These are phyloP conservation scores for Hipposideros larvatus DNA, from an alignment of 2,797 vertebrate species.

Conservation along the genomic window DNA sequence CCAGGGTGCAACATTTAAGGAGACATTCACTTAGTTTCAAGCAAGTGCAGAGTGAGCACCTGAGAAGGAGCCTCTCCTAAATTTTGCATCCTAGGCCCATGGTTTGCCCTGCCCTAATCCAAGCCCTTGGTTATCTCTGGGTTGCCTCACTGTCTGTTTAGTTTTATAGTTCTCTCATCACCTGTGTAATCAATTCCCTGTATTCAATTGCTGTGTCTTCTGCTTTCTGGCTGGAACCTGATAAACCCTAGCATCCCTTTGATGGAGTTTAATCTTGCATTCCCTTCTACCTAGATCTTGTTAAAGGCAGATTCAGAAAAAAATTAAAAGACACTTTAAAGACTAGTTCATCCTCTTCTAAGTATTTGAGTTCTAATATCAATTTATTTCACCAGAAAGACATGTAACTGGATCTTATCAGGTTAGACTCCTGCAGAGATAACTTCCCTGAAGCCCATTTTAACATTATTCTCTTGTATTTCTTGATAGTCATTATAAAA, in stretches of 20 bases:
- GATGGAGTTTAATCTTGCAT: not conserved
- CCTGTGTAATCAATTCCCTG: not conserved
- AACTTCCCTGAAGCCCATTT: not conserved
- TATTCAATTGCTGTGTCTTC: not conserved
- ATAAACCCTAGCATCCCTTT: not conserved
- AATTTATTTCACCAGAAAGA: not conserved
- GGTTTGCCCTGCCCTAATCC: not conserved
- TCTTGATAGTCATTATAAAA: slow-evolving; percentile 10
- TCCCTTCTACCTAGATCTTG: not conserved
- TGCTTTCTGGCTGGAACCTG: not conserved
- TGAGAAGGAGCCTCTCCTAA: not conserved
- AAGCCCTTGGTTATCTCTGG: not conserved
- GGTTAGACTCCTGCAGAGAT: not conserved
- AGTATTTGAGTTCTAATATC: not conserved
- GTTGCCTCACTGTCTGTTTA: not conserved
- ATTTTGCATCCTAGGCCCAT: not conserved
- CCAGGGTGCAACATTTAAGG: not conserved
- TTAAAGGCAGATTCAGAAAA: not conserved
- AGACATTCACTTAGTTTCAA: not conserved
- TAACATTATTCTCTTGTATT: not conserved
- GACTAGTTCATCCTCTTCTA: not conserved
- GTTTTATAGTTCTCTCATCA: not conserved
- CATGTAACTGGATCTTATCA: not conserved
- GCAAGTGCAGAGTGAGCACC: not conserved
- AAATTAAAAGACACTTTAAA: not conserved